Base-by-base conservation (phyloP, 2,888 invertebrate species). In the Scaptodrosophila latifasciaeformis region DNA sequence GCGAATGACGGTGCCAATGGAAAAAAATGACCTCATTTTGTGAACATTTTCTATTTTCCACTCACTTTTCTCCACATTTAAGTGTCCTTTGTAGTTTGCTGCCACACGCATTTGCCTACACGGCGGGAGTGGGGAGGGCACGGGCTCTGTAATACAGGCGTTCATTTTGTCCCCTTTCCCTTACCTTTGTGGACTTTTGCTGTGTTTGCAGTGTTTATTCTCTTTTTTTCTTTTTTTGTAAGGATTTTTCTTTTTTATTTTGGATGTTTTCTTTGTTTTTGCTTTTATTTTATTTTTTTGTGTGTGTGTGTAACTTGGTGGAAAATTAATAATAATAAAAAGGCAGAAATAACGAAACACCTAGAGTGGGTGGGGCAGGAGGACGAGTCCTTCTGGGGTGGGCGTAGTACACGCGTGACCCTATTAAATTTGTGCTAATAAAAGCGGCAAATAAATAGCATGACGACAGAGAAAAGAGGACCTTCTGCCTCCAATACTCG, bases 261-360 rank as follows among this genome's bases (percentile, higher is more conserved):
- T n/a, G n/a, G n/a, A n/a, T n/a, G n/a, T n/a, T 59, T 64, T 61
- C 71, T 19, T 34, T 74, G 75, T 79, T 71, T 74, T 74, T 80
- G n/a, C n/a, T n/a, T n/a, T n/a, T n/a, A n/a, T n/a, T n/a, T n/a
- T n/a, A 79, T 78, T 78, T 72, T 70, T 67, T 74, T 69, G 57
- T 68, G 59, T 81, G 67, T 65, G 66, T 76, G 70, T 76, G 82
- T 79, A 68, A 65, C 81, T 74, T 76, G 70, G 60, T 80, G 81
- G 75, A 81, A 75, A 81, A 75, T 80, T 75, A 76, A 81, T 74
- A 81, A 81, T 76, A 76, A 81, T 74, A 81, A 81, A 72, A 45
- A 49, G 57, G 57, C 54, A 39, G 42, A 42, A 56, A 50, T 42
- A 49, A 48, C 52, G 59, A 68, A 71, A 62, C 74, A 76, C 74